A percentile compares a stretch with the other conserved stretches of the same genome.
Evolutionary conservation across 2,797 vertebrate genomes (phyloP).

Genomic region (Tragopan temminckii): DNA sequence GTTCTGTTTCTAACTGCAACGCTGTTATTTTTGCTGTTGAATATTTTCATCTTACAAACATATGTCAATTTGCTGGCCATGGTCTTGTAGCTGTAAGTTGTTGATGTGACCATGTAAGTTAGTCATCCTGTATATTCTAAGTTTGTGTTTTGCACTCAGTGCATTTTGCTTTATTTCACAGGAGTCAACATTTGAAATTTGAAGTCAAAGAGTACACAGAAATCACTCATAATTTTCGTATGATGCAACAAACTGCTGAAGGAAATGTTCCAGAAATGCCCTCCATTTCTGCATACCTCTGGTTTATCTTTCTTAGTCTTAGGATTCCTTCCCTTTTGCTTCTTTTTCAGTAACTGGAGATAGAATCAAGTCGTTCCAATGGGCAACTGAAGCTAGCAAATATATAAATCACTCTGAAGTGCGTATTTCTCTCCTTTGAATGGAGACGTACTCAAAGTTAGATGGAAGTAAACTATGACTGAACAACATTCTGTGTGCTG

Average conservation of each 20-base stretch:
- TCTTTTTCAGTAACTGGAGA: background rate
- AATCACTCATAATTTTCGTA: background rate
- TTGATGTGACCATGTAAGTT: background rate
- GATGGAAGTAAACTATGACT: background rate
- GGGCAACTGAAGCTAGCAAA: background rate
- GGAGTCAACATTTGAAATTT: background rate
- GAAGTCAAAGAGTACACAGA: background rate
- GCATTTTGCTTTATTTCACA: background rate
- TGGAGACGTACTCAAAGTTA: background rate
- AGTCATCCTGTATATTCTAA: background rate
- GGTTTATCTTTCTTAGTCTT: background rate
- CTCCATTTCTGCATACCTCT: background rate
- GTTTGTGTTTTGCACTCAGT: background rate
- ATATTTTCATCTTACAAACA: background rate
- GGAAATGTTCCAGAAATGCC: accelerated
- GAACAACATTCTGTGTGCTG: background rate
- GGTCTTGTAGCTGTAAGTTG: background rate
- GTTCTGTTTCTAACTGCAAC: background rate
- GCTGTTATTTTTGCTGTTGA: background rate
- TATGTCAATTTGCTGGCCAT: background rate
- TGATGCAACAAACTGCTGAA: background rate
- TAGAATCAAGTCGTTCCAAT: background rate
- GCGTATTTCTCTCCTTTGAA: background rate
- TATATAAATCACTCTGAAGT: background rate
- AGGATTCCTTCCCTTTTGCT: background rate